A percentile compares a stretch with the other conserved stretches of the same genome.
Evolutionary conservation across 2,888 invertebrate species (phyloP).

Genomic region (Electrophaes corylata): DNA sequence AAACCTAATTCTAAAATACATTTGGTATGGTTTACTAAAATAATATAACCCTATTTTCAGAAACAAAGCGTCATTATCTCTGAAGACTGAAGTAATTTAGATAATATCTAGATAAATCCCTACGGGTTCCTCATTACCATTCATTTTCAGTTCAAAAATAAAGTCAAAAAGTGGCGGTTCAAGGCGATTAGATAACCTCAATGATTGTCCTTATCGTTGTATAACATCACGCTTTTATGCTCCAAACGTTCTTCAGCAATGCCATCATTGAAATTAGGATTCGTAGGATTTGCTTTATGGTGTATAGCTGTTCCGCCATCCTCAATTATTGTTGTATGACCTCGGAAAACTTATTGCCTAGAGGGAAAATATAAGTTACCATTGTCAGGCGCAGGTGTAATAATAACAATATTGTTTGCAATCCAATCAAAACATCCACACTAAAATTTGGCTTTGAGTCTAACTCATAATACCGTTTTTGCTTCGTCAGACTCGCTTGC

Average conservation of each 20-base stretch:
- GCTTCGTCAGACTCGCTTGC: not conserved
- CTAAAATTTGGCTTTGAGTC: not conserved
- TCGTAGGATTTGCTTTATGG: constrained; percentile 34
- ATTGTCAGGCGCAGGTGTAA: not conserved
- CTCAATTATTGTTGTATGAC: constrained; percentile 5
- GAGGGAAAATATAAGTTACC: not conserved
- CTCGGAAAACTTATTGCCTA: not conserved
- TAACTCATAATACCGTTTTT: not conserved
- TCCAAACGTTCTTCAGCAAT: constrained; percentile 54
- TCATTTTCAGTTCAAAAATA: constrained; percentile 63
- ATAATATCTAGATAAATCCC: constrained; percentile 56
- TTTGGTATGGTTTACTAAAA: not conserved
- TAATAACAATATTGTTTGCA: not conserved
- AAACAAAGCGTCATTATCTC: not conserved
- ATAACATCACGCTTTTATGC: constrained; percentile 62
- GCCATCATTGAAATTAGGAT: constrained; percentile 58
- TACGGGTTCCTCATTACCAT: constrained; percentile 64
- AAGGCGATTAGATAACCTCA: constrained; percentile 77
- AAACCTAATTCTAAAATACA: not conserved
- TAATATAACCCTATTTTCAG: not conserved
- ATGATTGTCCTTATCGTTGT: constrained; percentile 69
- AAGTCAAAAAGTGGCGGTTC: constrained; percentile 69
- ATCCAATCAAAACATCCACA: not conserved
- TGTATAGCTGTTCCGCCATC: constrained; percentile 20
- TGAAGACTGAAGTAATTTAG: constrained; percentile 38